These are phyloP conservation scores for Muscina levida DNA, from an alignment of 2,888 invertebrate species.

Conservation along the genomic window DNA sequence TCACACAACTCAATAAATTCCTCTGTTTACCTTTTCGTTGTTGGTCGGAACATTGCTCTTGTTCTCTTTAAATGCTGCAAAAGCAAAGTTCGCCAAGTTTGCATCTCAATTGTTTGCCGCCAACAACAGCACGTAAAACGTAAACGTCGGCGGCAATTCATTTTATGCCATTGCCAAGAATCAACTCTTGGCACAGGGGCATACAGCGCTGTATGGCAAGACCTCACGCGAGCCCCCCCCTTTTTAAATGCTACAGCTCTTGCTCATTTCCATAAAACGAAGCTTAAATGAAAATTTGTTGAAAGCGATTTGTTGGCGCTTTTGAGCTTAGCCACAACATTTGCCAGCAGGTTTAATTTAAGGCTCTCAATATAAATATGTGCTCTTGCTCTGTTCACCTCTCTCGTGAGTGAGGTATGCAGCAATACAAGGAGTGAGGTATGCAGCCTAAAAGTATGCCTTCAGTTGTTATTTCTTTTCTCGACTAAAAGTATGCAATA, in stretches of 20 bases:
- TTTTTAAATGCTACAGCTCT: neutral
- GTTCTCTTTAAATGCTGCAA: constrained; percentile 12
- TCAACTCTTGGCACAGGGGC: neutral
- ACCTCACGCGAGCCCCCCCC: neutral
- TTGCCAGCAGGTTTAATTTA: neutral
- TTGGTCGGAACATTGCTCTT: neutral
- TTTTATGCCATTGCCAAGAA: constrained; percentile 7
- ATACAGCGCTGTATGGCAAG: neutral
- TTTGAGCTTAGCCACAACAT: neutral
- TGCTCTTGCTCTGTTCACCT: neutral
- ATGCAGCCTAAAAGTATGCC: constrained; percentile 37
- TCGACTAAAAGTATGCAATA: constrained; percentile 56
- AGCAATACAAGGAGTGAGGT: neutral
- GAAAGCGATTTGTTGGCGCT: neutral
- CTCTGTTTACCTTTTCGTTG: constrained; percentile 46
- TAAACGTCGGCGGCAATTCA: constrained; percentile 9
- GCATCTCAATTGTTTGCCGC: neutral
- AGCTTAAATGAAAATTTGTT: neutral
- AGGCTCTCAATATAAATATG: neutral
- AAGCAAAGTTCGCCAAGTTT: neutral
- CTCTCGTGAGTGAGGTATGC: too few species aligned
- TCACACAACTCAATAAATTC: neutral
- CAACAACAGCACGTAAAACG: neutral
- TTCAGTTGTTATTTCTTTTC: constrained; percentile 25
- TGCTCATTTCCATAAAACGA: neutral